Evolutionary conservation across 2,113 vertebrate species (phyloP).

Genomic region (Hippocampus barbouri): DNA sequence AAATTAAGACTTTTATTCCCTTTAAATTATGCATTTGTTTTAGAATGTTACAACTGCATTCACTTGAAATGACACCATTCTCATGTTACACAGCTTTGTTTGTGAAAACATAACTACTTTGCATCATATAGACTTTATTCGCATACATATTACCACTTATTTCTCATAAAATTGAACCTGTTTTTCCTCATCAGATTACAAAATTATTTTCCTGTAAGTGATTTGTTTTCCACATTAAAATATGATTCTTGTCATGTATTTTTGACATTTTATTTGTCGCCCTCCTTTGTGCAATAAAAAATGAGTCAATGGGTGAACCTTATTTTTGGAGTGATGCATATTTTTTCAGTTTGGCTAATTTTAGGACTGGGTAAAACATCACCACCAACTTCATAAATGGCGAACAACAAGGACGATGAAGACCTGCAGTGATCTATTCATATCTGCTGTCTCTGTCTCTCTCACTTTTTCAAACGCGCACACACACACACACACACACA

Average conservation of each 20-base stretch:
- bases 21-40: neutral
- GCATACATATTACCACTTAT: neutral
- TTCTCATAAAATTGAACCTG: no score
- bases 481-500: slow-evolving; percentile 9
- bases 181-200: neutral
- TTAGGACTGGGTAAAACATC: slow-evolving; percentile 2
- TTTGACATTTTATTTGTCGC: neutral
- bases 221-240: neutral
- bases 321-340: neutral
- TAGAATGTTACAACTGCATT: neutral
- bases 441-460: slow-evolving; percentile 1
- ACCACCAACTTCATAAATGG: slow-evolving; percentile 20
- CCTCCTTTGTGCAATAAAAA: neutral
- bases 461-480: slow-evolving; percentile 7
- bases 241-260: neutral
- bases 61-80: neutral
- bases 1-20: neutral
- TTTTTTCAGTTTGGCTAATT: neutral
- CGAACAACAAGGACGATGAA: slow-evolving; percentile 33
- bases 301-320: neutral
- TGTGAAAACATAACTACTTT: neutral
- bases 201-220: neutral
- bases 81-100: neutral
- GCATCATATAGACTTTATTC: neutral
- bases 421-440: slow-evolving; percentile 33